phyloP scores from a whole-genome alignment of 2,888 invertebrate species.

The Phengaris alcon region DNA sequence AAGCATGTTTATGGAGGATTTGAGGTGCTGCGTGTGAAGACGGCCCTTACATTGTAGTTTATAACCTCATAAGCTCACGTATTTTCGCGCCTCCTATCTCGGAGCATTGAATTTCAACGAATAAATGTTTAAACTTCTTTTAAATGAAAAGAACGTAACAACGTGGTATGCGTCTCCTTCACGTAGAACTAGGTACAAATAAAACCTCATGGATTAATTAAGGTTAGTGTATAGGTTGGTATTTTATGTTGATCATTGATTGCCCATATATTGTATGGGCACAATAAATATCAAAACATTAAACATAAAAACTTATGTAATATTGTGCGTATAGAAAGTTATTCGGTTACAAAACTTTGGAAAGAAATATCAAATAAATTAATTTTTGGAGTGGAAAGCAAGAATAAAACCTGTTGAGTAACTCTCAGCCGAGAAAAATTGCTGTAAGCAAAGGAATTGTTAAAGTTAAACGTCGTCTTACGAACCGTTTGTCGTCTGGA shows the following conservation, averaged over 20 bases:
- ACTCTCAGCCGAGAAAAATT: not conserved
- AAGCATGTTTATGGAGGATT: constrained; percentile 21
- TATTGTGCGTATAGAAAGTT: not conserved
- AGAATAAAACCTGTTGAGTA: constrained; percentile 23
- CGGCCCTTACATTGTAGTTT: constrained; percentile 11
- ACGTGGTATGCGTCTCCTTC: no score
- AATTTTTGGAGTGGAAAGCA: constrained; percentile 17
- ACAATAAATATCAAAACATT: no score
- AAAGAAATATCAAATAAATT: constrained; percentile 13
- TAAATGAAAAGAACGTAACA: not conserved
- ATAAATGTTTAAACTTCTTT: not conserved
- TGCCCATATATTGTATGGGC: no score
- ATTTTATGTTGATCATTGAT: no score
- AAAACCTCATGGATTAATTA: no score
- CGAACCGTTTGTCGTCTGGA: constrained; percentile 16
- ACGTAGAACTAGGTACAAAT: no score
- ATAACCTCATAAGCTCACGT: not conserved
- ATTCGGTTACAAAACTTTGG: not conserved
- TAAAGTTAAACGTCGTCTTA: constrained; percentile 15
- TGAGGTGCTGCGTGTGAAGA: not conserved
- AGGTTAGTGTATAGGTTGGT: no score
- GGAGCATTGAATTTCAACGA: not conserved
- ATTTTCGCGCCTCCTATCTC: not conserved
- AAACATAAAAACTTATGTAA: no score
- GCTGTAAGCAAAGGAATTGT: constrained; percentile 17